Base-by-base conservation (phyloP, 2,888 invertebrate species). In the Hypomecis atomaria region DNA sequence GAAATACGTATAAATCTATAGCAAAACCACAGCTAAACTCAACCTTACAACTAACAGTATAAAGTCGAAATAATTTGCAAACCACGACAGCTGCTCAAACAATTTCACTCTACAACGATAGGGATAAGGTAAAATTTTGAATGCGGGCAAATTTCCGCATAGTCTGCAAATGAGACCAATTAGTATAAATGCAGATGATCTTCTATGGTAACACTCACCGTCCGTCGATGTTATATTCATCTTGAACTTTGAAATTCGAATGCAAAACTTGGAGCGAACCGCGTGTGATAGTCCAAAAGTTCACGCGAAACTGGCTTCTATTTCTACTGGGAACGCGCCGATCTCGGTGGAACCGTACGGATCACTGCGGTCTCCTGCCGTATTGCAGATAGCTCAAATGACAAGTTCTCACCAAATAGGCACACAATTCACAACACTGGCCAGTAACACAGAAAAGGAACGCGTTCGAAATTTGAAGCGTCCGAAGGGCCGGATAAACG, bases 161-260 rank as follows among this genome's bases (percentile, higher is more conserved):
- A 81, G 79, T 79, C 83, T 86, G 84, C 84, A 85, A 78, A 86
- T 89, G 87, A 87, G 88, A 85, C 81, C 85, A 87, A 88, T 87
- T 86, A 85, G 74, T 38, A 56, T 33, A 45, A 84, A 79, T 88
- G 89, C 89, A 85, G 89, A 87, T 87, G 76, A 83, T 81, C 63
- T 75, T 53, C 23, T 68, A 68, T 44, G 36, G 34, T 37, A 67
- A 55, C 55, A 85, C 90, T 86, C 75, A 92, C 92, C 91, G 69
- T 92, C 92, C 67, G 91, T 91, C 69, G 89, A 88, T 36, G 91
- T 90, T 79, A 92, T 86, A 85, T 92, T 92, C 92, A 92, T 92
- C 78, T 81, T 86, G 82, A 63, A 58, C 33, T 60, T 66, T 38
- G 23, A 61, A 62, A 66, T 61, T 60, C 64, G 49, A 70, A 72